phyloP scores from a whole-genome alignment of 1,140 invertebrate species.

The Stratiolaelaps scimitus region DNA sequence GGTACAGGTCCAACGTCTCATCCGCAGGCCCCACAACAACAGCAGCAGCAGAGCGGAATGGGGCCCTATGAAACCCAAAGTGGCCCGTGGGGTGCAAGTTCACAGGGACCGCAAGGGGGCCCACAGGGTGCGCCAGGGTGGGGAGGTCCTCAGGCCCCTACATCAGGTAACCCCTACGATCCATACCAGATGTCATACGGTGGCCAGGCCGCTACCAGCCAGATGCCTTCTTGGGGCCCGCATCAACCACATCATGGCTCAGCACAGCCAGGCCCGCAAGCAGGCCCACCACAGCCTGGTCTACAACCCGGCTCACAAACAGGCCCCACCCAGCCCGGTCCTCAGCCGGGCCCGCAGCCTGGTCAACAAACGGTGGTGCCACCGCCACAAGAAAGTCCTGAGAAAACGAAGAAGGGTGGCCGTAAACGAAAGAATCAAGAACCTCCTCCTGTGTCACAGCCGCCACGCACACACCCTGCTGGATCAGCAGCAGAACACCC shows the following conservation, averaged over 20 bases:
- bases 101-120: background rate
- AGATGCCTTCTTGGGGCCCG: conserved; percentile 8
- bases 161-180: background rate
- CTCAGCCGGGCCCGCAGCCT: background rate
- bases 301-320: background rate
- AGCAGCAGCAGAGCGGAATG: background rate
- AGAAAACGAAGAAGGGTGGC: conserved; percentile 14
- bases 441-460: background rate
- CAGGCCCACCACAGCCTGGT: background rate
- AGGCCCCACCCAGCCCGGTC: background rate
- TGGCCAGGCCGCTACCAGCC: background rate
- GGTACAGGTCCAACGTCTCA: background rate
- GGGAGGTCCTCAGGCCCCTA: conserved; percentile 7
- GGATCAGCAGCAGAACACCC: background rate
- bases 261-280: background rate
- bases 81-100: background rate
- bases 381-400: conserved; percentile 8
- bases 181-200: conserved; percentile 28
- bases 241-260: background rate
- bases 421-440: conserved; percentile 25
- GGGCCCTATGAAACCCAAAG: conserved; percentile 8
- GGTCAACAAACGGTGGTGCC: background rate
- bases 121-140: background rate
- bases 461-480: background rate
- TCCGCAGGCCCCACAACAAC: conserved; percentile 16